A percentile compares a stretch with the other conserved stretches of the same genome.
phyloP scores from a whole-genome alignment of 2,888 invertebrate species.

The Hypena proboscidalis region DNA sequence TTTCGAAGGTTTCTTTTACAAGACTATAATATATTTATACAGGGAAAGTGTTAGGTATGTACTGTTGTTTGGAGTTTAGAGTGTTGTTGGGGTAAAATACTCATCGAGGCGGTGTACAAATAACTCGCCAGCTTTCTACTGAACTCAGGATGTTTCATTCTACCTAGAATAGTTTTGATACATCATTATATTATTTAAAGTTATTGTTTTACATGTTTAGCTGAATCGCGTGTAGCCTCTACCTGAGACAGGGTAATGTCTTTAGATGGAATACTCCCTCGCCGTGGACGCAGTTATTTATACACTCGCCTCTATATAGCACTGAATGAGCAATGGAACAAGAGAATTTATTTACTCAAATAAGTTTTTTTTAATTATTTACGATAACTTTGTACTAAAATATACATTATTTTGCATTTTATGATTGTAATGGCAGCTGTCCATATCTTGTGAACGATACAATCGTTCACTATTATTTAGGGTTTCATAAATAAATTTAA shows the following conservation, averaged over 20 bases:
- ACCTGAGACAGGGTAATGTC: constrained; percentile 48
- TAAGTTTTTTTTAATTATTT: constrained; percentile 80
- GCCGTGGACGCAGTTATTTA: constrained; percentile 62
- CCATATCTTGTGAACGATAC: constrained; percentile 73
- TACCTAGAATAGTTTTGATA: constrained; percentile 57
- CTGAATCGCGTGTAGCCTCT: constrained; percentile 37
- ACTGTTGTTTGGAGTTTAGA: constrained; percentile 79
- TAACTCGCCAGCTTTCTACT: constrained; percentile 47
- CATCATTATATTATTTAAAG: constrained; percentile 37
- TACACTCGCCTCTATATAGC: constrained; percentile 78
- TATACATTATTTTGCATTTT: constrained; percentile 83
- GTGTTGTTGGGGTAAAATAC: constrained; percentile 83
- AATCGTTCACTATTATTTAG: constrained; percentile 71
- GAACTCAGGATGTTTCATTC: constrained; percentile 27
- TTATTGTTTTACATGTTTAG: constrained; percentile 29
- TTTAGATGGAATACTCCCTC: constrained; percentile 34
- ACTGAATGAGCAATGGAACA: constrained; percentile 84
- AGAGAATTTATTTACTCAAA: constrained; percentile 85
- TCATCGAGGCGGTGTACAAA: constrained; percentile 80
- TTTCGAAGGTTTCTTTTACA: constrained; percentile 83
- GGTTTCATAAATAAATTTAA: constrained; percentile 78
- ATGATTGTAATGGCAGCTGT: constrained; percentile 82
- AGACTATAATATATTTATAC: constrained; percentile 85
- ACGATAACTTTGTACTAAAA: constrained; percentile 78
- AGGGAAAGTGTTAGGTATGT: constrained; percentile 84